Conservation (phyloP, 2,888 invertebrate genomes). For the Eupithecia abbreviata region DNA sequence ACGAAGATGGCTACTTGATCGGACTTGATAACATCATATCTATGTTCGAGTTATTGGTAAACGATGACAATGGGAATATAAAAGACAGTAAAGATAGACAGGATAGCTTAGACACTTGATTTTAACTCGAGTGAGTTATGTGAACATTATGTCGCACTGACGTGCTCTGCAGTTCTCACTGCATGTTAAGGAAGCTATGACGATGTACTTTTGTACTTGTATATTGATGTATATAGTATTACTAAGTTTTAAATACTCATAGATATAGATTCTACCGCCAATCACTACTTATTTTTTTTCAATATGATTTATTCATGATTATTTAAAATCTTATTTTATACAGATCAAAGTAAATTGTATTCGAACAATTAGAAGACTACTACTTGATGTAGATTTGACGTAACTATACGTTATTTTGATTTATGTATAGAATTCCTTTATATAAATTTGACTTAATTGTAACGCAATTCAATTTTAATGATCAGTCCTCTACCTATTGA, state of each 20-base stretch:
- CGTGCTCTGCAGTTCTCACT: constrained; percentile 50
- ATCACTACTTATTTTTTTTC: constrained; percentile 20
- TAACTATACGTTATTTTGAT: constrained; percentile 12
- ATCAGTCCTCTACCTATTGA: constrained; percentile 37
- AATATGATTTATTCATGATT: not conserved
- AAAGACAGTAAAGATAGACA: constrained; percentile 70
- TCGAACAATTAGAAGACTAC: not conserved
- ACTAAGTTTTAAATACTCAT: constrained; percentile 78
- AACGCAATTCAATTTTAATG: constrained; percentile 17
- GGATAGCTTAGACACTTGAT: constrained; percentile 77
- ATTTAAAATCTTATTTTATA: constrained; percentile 2
- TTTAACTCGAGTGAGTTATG: constrained; percentile 47
- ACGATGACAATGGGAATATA: constrained; percentile 74
- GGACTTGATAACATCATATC: constrained; percentile 95
- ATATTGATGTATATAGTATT: constrained; percentile 72
- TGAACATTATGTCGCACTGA: constrained; percentile 58
- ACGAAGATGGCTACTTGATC: constrained; percentile 97
- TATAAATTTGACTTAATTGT: constrained; percentile 9
- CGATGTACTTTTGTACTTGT: constrained; percentile 55
- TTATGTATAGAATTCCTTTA: constrained; percentile 3
- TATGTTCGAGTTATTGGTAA: constrained; percentile 88
- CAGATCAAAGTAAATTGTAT: constrained; percentile 7
- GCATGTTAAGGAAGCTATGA: constrained; percentile 45
- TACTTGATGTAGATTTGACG: constrained; percentile 19
- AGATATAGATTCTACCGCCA: constrained; percentile 66